Conservation (phyloP, 23 tunicate genomes). For the Trididemnum nubilum region DNA sequence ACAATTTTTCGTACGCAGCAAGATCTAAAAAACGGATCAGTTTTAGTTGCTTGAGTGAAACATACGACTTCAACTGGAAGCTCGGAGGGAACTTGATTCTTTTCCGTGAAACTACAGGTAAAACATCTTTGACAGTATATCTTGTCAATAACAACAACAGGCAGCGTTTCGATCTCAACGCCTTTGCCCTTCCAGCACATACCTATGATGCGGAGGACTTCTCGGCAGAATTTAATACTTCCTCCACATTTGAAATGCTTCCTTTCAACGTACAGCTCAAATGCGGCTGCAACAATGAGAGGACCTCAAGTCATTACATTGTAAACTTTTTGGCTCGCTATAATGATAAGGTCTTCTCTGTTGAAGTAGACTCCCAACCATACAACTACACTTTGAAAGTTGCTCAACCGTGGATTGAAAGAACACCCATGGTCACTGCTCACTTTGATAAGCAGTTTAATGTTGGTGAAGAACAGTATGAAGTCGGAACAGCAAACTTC, state of each 20-base stretch:
- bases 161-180: slow-evolving; percentile 2
- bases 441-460: background rate
- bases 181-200: slow-evolving; percentile 31
- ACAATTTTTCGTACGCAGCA: too few species aligned
- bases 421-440: background rate
- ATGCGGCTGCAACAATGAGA: background rate
- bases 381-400: background rate
- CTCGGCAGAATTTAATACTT: background rate
- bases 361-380: slow-evolving; percentile 5
- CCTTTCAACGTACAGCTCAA: background rate
- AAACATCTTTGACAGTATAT: background rate
- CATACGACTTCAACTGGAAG: too few species aligned
- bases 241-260: background rate
- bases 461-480: background rate
- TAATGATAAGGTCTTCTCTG: slow-evolving; percentile 5
- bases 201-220: slow-evolving; percentile 22
- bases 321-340: background rate
- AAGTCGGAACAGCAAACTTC: background rate
- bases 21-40: too few species aligned
- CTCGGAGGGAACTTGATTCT: too few species aligned
- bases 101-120: too few species aligned
- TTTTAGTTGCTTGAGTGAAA: too few species aligned
- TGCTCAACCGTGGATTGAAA: slow-evolving; percentile 20
- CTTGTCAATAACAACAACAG: slow-evolving; percentile 30
- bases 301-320: background rate